A percentile compares a stretch with the other conserved stretches of the same genome.
Evolutionary conservation across 2,888 invertebrate species (phyloP).

Genomic region (Argyresthia goedartella): DNA sequence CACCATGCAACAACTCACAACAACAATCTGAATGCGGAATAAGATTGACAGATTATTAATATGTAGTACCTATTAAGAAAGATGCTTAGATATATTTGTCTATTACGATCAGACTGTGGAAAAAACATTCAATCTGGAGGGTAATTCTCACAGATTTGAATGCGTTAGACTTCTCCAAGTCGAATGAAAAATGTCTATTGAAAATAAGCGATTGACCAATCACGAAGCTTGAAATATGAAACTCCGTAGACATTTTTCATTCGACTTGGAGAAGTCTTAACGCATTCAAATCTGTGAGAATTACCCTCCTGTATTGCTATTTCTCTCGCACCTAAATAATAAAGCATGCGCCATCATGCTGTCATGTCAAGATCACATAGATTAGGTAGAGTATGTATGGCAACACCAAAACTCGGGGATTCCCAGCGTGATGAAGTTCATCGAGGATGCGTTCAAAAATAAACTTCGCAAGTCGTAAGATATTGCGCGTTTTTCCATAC

Average conservation of each 20-base stretch:
- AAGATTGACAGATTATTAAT: too few species aligned
- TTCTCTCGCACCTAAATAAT: background rate
- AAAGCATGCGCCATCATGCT: background rate
- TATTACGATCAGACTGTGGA: background rate
- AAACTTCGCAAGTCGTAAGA: background rate
- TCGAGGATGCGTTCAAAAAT: background rate
- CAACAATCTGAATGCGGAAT: background rate
- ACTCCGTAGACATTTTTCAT: too few species aligned
- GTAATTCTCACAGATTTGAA: too few species aligned
- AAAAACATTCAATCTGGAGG: background rate
- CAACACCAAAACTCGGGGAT: background rate
- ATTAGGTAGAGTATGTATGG: background rate
- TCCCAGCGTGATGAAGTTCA: background rate
- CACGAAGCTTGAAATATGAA: too few species aligned
- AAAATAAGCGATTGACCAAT: too few species aligned
- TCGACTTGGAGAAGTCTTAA: too few species aligned
- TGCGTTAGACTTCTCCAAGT: too few species aligned
- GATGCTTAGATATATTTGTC: background rate
- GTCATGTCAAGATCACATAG: background rate
- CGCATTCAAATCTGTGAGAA: too few species aligned
- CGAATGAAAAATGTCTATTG: too few species aligned
- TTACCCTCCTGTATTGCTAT: background rate
- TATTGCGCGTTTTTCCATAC: background rate
- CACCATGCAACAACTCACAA: background rate
- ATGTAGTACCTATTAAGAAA: too few species aligned